Percentiles rank a stretch among this genome's conserved stretches.
Conservation (phyloP, 1,140 invertebrate species). For the Drosophila simulans region DNA sequence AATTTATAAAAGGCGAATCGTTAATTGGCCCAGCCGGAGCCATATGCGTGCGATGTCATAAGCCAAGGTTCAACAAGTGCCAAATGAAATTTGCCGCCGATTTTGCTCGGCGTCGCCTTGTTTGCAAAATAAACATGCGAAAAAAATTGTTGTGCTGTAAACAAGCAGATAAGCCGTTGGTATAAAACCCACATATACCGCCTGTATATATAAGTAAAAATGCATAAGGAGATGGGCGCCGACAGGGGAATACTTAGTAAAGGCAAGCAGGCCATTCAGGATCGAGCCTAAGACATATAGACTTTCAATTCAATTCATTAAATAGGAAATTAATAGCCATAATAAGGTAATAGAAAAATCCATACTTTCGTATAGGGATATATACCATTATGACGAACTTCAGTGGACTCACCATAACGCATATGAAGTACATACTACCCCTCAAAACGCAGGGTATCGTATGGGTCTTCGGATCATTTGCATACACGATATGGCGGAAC, state of each 20-base stretch:
- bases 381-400: too few species aligned
- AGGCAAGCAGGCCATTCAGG: too few species aligned
- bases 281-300: neutral
- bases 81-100: constrained; percentile 65
- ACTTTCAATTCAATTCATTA: too few species aligned
- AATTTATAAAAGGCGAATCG: constrained; percentile 49
- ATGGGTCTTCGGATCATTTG: constrained; percentile 41
- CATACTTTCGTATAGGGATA: too few species aligned
- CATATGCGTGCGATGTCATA: constrained; percentile 51
- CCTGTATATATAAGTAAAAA: constrained; percentile 27
- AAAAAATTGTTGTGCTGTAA: constrained; percentile 66
- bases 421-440: neutral
- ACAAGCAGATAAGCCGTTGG: constrained; percentile 72
- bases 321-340: too few species aligned
- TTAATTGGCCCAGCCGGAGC: constrained; percentile 44
- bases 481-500: constrained; percentile 56
- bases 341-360: too few species aligned
- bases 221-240: neutral
- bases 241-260: constrained; percentile 8
- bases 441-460: neutral
- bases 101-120: constrained; percentile 46
- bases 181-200: constrained; percentile 46
- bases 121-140: constrained; percentile 64
- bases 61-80: constrained; percentile 69
- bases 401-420: neutral